phyloP scores from a whole-genome alignment of 2,888 invertebrate species.

The Deroplatys truncata region DNA sequence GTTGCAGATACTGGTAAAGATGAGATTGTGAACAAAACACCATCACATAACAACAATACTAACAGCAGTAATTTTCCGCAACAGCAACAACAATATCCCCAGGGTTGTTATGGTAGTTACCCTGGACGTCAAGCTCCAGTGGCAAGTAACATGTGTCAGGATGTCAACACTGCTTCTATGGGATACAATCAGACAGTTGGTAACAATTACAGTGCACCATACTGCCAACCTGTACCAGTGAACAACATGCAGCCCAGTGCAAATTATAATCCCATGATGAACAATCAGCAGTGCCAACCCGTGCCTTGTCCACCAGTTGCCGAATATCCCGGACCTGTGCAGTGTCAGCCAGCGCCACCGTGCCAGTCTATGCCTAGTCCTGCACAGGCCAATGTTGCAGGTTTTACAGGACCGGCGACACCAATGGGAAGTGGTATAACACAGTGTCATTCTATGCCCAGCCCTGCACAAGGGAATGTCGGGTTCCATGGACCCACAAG shows the following conservation, averaged over 20 bases:
- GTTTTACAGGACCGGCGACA: constrained; percentile 28
- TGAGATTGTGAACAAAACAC: constrained; percentile 13
- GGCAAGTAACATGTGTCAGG: neutral
- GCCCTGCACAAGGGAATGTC: constrained; percentile 37
- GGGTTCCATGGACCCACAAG: constrained; percentile 30
- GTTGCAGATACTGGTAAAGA: constrained; percentile 26
- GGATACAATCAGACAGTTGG: neutral
- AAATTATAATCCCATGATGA: constrained; percentile 19
- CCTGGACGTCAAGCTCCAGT: neutral
- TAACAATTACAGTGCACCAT: neutral
- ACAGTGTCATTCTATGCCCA: constrained; percentile 27
- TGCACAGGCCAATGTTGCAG: constrained; percentile 34
- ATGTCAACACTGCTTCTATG: neutral
- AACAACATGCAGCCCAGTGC: constrained; percentile 31
- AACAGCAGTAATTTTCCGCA: neutral
- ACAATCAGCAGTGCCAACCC: constrained; percentile 19
- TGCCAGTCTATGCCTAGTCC: constrained; percentile 32
- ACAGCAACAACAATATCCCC: neutral
- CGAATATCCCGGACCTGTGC: neutral
- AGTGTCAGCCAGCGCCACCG: neutral
- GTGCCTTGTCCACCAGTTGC: constrained; percentile 5
- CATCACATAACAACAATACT: constrained; percentile 6
- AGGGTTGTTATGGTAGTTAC: neutral
- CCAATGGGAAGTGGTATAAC: constrained; percentile 14
- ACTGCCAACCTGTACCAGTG: constrained; percentile 9